phyloP scores from a whole-genome alignment of 1,140 invertebrate genomes.

The Zaprionus nigranus region DNA sequence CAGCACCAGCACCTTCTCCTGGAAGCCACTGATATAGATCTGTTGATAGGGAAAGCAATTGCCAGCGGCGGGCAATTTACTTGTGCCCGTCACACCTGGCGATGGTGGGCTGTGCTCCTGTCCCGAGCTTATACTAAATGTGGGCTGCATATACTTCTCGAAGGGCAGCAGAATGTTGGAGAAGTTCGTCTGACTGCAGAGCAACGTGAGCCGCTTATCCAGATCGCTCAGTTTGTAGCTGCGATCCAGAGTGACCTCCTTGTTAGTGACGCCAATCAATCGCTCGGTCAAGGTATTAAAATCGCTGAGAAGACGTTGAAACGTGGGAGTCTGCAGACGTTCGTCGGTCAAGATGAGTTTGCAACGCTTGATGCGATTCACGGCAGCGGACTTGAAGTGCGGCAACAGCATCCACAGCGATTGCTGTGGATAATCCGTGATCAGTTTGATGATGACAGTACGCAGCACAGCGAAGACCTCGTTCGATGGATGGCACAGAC shows the following conservation, averaged over 20 bases:
- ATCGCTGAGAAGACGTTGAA: slow-evolving; percentile 89
- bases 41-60: slow-evolving; percentile 89
- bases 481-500: slow-evolving; percentile 94
- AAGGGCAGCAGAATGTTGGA: slow-evolving; percentile 95
- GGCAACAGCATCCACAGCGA: slow-evolving; percentile 96
- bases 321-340: slow-evolving; percentile 86
- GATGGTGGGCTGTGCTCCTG: slow-evolving; percentile 20
- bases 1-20: slow-evolving; percentile 92
- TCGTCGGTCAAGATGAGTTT: slow-evolving; percentile 91
- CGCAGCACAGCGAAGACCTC: slow-evolving; percentile 89
- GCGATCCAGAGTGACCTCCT: slow-evolving; percentile 85
- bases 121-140: slow-evolving; percentile 87
- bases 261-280: slow-evolving; percentile 93
- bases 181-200: slow-evolving; percentile 89
- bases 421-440: slow-evolving; percentile 94
- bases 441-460: slow-evolving; percentile 92
- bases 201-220: slow-evolving; percentile 88
- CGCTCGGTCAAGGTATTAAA: slow-evolving; percentile 92
- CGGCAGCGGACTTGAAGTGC: slow-evolving; percentile 92
- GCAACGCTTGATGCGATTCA: slow-evolving; percentile 90
- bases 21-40: slow-evolving; percentile 90
- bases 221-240: slow-evolving; percentile 86
- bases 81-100: neutral
- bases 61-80: neutral
- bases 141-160: slow-evolving; percentile 91